phyloP scores from a whole-genome alignment of 2,888 invertebrate genomes.

The Deilephila porcellus region DNA sequence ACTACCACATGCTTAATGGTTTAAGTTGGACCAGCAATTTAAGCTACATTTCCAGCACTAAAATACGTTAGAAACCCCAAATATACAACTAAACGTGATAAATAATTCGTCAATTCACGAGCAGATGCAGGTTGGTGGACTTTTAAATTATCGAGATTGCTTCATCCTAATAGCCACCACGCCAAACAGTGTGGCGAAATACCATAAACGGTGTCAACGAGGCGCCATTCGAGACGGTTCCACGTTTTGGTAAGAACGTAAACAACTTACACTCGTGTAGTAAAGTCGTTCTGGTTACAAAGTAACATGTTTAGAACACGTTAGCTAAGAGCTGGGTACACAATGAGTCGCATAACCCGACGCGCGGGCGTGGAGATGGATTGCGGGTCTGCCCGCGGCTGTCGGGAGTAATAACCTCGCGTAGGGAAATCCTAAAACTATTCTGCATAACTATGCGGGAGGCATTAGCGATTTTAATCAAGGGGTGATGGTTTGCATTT shows the following conservation, averaged over 20 bases:
- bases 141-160: neutral
- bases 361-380: slow-evolving; percentile 41
- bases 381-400: slow-evolving; percentile 27
- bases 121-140: neutral
- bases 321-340: slow-evolving; percentile 41
- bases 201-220: slow-evolving; percentile 23
- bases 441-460: slow-evolving; percentile 5
- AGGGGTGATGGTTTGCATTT: neutral
- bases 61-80: too few relatives aligned
- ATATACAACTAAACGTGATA: neutral
- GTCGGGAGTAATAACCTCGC: slow-evolving; percentile 73
- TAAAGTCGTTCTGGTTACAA: slow-evolving; percentile 14
- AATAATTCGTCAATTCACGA: neutral
- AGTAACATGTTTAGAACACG: slow-evolving; percentile 36
- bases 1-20: too few relatives aligned
- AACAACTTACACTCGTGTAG: slow-evolving; percentile 20
- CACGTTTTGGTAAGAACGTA: slow-evolving; percentile 19
- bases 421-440: slow-evolving; percentile 20
- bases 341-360: slow-evolving; percentile 50
- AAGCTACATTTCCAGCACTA: too few relatives aligned
- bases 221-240: slow-evolving; percentile 12
- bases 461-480: neutral
- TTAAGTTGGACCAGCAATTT: too few relatives aligned
- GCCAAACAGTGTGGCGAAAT: slow-evolving; percentile 19
- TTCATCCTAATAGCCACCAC: slow-evolving; percentile 8